A percentile compares a stretch with the other conserved stretches of the same genome.
These are phyloP conservation scores for Epinephelus cyanopodus DNA, from an alignment of 2,113 vertebrate species.

Conservation along the genomic window DNA sequence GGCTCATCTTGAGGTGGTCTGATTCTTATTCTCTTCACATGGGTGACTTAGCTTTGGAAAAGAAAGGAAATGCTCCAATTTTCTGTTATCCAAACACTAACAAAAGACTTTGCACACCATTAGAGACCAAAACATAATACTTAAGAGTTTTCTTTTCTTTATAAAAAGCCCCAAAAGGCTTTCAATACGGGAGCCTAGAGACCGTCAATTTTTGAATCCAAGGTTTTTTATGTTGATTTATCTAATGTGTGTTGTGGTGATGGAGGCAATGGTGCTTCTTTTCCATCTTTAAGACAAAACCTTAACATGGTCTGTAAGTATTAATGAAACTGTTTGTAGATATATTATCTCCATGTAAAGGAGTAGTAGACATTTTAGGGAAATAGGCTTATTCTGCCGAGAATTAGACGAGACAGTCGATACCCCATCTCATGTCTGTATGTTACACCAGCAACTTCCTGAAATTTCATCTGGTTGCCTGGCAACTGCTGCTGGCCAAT, in stretches of 20 bases:
- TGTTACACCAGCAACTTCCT: no score
- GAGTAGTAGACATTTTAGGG: neutral
- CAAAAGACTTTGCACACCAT: slow-evolving; percentile 1
- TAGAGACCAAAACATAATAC: slow-evolving; percentile 1
- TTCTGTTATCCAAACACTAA: neutral
- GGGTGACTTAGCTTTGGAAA: neutral
- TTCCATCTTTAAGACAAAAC: slow-evolving; percentile 6
- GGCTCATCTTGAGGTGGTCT: neutral
- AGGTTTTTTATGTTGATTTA: neutral
- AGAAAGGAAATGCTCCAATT: neutral
- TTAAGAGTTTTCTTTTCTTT: neutral
- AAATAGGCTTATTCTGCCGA: neutral
- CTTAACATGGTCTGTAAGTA: neutral
- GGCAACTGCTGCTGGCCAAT: neutral
- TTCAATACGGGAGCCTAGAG: slow-evolving; percentile 2
- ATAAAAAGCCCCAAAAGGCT: neutral
- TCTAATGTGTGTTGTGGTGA: neutral
- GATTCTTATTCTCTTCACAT: slow-evolving; percentile 2
- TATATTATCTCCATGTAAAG: neutral
- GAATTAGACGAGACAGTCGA: no score
- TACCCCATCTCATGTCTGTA: no score
- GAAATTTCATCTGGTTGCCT: neutral
- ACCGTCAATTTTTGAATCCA: neutral
- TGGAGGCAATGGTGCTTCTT: neutral
- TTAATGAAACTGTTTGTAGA: neutral